phyloP scores from a whole-genome alignment of 2,113 vertebrate species.

The Megaceryle maxima region DNA sequence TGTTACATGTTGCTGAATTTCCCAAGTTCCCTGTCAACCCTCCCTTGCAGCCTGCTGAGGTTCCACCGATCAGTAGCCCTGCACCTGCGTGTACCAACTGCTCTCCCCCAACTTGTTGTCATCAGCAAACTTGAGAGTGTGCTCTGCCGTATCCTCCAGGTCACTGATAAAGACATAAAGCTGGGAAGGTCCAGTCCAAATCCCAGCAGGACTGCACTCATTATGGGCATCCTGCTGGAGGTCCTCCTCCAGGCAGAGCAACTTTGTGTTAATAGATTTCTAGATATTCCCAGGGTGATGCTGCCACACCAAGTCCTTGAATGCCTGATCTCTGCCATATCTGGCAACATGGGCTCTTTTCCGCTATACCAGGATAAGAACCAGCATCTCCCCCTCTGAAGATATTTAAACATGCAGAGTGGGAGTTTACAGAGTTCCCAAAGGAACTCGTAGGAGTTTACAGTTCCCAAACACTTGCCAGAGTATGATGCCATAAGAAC shows the following conservation, averaged over 20 bases:
- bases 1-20: not conserved
- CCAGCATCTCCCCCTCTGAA: not conserved
- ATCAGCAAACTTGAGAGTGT: not conserved
- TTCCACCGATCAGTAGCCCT: not conserved
- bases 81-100: not conserved
- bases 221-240: not conserved
- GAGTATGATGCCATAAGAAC: not conserved
- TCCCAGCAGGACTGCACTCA: fast-evolving
- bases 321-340: not conserved
- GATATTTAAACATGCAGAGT: not conserved
- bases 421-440: not conserved
- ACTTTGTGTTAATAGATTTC: not conserved
- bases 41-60: not conserved
- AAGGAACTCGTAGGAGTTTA: not conserved
- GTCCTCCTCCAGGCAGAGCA: not conserved
- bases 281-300: not conserved
- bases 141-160: not conserved
- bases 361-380: not conserved
- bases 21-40: not conserved
- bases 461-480: not conserved
- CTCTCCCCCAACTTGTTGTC: not conserved
- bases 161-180: not conserved
- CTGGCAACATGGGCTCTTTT: not conserved
- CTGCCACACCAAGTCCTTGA: not conserved
- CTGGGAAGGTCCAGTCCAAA: not conserved